phyloP scores from a whole-genome alignment of 2,113 vertebrate genomes.

The Opisthocomus hoazin region DNA sequence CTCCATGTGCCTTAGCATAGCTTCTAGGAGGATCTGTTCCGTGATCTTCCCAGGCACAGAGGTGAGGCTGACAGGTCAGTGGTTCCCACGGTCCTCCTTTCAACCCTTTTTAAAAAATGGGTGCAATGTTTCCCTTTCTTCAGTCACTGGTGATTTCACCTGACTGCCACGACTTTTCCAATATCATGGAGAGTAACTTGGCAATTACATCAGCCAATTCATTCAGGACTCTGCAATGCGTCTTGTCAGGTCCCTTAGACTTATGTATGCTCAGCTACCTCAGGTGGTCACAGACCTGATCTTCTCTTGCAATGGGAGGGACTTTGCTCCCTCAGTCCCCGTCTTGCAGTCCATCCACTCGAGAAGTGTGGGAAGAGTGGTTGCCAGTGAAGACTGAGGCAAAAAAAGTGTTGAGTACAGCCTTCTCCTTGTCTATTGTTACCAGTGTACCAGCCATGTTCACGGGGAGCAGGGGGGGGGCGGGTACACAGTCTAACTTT shows the following conservation, averaged over 20 bases:
- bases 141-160: neutral
- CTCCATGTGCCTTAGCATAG: neutral
- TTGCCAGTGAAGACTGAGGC: neutral
- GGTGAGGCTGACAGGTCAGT: neutral
- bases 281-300: neutral
- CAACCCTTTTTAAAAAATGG: neutral
- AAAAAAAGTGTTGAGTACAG: neutral
- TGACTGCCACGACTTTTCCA: neutral
- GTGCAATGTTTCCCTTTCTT: neutral
- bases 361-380: neutral
- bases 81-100: neutral
- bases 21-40: neutral
- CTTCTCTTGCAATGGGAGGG: neutral
- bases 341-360: neutral
- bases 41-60: neutral
- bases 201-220: neutral
- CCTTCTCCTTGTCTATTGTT: neutral
- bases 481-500: neutral
- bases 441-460: neutral
- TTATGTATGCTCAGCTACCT: neutral
- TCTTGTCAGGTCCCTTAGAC: accelerated
- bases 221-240: neutral
- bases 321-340: neutral
- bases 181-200: neutral
- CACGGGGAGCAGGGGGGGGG: accelerated